Conservation (phyloP, 2,888 invertebrate species). For the Erebia aethiops region DNA sequence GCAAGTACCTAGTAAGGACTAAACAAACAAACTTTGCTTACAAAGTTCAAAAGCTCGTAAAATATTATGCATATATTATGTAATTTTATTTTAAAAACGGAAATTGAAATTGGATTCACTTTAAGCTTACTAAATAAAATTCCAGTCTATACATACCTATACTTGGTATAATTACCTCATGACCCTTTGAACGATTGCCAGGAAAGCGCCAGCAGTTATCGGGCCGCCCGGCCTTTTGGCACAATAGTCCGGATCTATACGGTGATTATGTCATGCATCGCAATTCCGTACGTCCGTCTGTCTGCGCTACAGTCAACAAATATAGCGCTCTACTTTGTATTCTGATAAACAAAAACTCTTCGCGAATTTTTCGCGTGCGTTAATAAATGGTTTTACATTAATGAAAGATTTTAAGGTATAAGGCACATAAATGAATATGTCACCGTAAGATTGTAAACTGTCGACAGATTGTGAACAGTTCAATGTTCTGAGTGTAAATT, state of each 20-base stretch:
- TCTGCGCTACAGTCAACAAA: conserved; percentile 60
- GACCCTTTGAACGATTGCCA: conserved; percentile 76
- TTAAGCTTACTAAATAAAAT: neutral
- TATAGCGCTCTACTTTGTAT: conserved; percentile 38
- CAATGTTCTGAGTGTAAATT: too few relatives aligned
- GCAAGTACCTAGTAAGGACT: too few relatives aligned
- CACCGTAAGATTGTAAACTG: too few relatives aligned
- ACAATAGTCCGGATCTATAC: conserved; percentile 74
- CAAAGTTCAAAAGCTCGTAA: too few relatives aligned
- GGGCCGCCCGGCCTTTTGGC: conserved; percentile 67
- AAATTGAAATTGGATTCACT: conserved; percentile 7
- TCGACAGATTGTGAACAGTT: too few relatives aligned
- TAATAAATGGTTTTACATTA: neutral
- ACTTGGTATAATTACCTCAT: conserved; percentile 69
- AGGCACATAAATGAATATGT: too few relatives aligned
- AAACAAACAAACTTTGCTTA: too few relatives aligned
- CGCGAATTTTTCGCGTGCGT: neutral
- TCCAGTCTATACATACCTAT: neutral
- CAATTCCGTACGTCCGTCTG: conserved; percentile 60
- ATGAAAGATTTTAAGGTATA: too few relatives aligned
- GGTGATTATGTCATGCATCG: conserved; percentile 79
- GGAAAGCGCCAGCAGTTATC: conserved; percentile 63
- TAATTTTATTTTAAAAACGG: neutral
- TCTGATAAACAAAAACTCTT: conserved; percentile 3
- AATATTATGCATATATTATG: too few relatives aligned